phyloP scores from a whole-genome alignment of 2,113 vertebrate species.

The Phaetusa simplex region DNA sequence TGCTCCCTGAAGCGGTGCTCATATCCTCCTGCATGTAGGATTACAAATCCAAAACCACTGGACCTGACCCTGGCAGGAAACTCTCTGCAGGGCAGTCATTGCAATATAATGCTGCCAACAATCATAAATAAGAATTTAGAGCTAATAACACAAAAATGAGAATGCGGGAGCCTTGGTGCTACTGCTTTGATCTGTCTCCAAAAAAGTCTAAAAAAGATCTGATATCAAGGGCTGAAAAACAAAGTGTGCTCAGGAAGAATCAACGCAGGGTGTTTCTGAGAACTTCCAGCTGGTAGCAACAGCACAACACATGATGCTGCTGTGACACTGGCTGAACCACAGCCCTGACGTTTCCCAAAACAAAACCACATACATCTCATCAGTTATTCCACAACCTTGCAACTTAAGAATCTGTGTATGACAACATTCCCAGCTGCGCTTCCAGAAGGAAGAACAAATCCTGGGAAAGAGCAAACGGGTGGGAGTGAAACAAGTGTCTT shows the following conservation, averaged over 20 bases:
- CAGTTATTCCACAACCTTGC: constrained; percentile 4
- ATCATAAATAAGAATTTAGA: neutral
- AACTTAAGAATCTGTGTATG: neutral
- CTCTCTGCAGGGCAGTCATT: neutral
- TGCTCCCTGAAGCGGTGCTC: neutral
- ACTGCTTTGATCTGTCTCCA: neutral
- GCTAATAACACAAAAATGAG: neutral
- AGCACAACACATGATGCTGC: neutral
- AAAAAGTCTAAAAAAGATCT: neutral
- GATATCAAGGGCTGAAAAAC: neutral
- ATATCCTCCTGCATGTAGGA: neutral
- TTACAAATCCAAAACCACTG: neutral
- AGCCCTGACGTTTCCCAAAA: neutral
- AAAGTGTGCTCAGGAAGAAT: neutral
- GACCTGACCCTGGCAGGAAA: neutral
- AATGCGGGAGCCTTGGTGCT: neutral
- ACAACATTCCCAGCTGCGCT: constrained; percentile 12
- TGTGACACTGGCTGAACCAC: constrained; percentile 17
- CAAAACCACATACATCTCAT: constrained; percentile 4
- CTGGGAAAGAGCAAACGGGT: neutral
- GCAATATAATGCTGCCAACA: neutral
- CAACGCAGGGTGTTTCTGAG: neutral
- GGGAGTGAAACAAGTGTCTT: neutral
- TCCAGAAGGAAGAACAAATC: neutral
- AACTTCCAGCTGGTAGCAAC: constrained; percentile 36